Conservation (phyloP, 53 echinoderm and acorn worm species). For the Glandiceps talaboti region DNA sequence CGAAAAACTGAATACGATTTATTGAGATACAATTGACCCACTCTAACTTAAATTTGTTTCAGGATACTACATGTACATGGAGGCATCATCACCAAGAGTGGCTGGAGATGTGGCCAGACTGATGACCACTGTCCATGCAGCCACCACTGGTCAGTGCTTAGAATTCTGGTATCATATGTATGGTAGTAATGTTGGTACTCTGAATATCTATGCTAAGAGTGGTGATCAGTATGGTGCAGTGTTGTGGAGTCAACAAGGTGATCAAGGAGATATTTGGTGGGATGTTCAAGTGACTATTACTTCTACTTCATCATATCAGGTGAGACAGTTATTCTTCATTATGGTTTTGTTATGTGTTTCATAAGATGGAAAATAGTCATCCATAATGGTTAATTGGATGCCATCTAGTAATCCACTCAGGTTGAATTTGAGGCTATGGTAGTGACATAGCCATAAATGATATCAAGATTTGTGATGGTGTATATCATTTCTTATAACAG, state of each 20-base stretch:
- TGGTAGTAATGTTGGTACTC: neutral
- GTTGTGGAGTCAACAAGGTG: slow-evolving; percentile 33
- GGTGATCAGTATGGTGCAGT: slow-evolving; percentile 16
- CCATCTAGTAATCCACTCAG: too few species aligned
- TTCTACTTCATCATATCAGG: slow-evolving; percentile 21
- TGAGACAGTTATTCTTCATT: neutral
- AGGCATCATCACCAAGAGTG: slow-evolving; percentile 7
- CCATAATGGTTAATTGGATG: slow-evolving; percentile 41
- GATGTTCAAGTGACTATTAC: slow-evolving; percentile 15
- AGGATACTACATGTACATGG: slow-evolving; percentile 5
- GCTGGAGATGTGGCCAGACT: slow-evolving; percentile 6
- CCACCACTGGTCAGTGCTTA: neutral
- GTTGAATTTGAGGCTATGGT: slow-evolving; percentile 37
- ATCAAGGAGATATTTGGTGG: slow-evolving; percentile 58
- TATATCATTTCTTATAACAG: too few species aligned
- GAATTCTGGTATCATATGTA: neutral
- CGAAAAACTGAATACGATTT: too few species aligned
- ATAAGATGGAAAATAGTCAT: slow-evolving; percentile 37
- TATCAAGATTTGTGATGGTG: slow-evolving; percentile 13
- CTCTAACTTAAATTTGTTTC: too few species aligned
- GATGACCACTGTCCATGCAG: neutral
- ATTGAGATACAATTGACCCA: too few species aligned
- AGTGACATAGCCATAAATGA: slow-evolving; percentile 58
- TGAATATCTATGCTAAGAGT: slow-evolving; percentile 10
- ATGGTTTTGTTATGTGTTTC: neutral